Conservation (phyloP, 2,113 vertebrate species). For the Steatornis caripensis region DNA sequence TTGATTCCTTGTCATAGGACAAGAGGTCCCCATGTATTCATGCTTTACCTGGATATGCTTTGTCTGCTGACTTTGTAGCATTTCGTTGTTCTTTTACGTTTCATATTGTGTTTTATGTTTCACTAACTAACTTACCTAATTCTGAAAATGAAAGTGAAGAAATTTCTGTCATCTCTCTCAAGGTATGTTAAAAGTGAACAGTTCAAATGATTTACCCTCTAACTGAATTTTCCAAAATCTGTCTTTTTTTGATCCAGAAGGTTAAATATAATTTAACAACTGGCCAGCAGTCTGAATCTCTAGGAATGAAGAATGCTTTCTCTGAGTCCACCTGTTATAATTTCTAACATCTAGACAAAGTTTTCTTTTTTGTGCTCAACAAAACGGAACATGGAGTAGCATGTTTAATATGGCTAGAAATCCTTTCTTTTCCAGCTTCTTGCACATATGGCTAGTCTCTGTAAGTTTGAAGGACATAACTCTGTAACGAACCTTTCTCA, state of each 20-base stretch:
- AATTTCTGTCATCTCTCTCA: not conserved
- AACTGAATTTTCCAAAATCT: not conserved
- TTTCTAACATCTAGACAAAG: not conserved
- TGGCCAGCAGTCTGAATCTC: not conserved
- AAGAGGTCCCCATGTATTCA: not conserved
- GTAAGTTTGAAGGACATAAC: not conserved
- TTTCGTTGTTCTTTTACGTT: not conserved
- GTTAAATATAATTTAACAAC: not conserved
- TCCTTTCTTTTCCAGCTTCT: not conserved
- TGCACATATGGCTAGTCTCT: not conserved
- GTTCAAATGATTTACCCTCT: not conserved
- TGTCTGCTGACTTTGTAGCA: not conserved
- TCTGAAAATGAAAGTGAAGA: not conserved
- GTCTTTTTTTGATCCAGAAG: not conserved
- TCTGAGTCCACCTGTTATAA: not conserved
- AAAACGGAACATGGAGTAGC: not conserved
- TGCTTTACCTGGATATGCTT: not conserved
- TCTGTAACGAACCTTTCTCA: not conserved
- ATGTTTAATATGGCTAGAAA: not conserved
- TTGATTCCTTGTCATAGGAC: not conserved
- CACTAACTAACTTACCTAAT: not conserved
- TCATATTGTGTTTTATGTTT: not conserved
- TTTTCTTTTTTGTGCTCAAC: not conserved
- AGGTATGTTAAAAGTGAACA: not conserved
- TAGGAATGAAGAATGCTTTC: not conserved